Evolutionary conservation across 2,888 invertebrate species (phyloP), one percentile per base, ranked within the genome.

Genomic region (Melikaiella ostensackeni): DNA sequence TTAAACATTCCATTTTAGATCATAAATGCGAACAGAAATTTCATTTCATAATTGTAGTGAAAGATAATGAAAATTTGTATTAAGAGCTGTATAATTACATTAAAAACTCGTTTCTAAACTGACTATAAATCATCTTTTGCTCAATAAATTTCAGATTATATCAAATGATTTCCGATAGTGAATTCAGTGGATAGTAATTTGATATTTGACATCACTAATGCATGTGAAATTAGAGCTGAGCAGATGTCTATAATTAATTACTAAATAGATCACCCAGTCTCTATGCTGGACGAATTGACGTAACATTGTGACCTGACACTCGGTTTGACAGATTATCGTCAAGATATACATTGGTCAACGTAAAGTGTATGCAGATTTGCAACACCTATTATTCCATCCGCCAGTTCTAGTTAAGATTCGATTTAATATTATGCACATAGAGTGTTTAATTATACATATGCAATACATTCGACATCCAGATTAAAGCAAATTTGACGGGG

Each of bases 201-300:
- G 42, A 46, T 66, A 66, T 66, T 66, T 46, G 66, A 46, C 66
- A 66, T 46, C n/a, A 66, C 30, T 46, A 30, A 66, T 66, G 46
- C 46, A 66, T 46, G 46, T 24, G 46, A 42, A 66, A 66, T 66
- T 46, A 30, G 27, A 24, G 42, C 4, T n/a, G 9, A 46, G 66
- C 46, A 66, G 66, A 66, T 66, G 27, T 66, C 30, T 66, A 46
- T 66, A 46, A 46, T 46, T 66, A 46, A 66, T 66, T 27, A 24
- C 38, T 19, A 46, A 42, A 46, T 66, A n/a, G 46, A 66, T 66
- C 46, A 66, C 46, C 46, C 27, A 16, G 66, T 27, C 66, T 66
- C 66, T 66, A 27, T 46, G n/a, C 46, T 46, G 9, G 66, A 66
- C 46, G 66, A 66, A 66, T 46, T 66, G 66, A 46, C 19, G 27